These are phyloP conservation scores for Triplophysa siluroides DNA, from an alignment of 2,113 vertebrate genomes.

Conservation along the genomic window DNA sequence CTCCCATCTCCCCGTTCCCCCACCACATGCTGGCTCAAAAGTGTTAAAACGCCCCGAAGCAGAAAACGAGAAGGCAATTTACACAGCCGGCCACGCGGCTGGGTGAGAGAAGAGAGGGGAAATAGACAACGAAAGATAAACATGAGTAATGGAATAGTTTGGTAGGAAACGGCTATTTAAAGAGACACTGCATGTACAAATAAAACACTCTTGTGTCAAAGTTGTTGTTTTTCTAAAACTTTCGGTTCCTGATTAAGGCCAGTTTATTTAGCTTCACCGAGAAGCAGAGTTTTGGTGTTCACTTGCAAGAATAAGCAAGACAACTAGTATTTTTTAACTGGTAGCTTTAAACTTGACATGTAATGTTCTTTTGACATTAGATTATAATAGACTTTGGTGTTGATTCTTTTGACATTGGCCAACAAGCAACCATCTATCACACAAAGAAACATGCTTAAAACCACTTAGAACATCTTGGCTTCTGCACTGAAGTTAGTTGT, in stretches of 20 bases:
- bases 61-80: slow-evolving; percentile 75
- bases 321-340: too few species aligned
- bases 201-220: neutral
- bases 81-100: slow-evolving; percentile 38
- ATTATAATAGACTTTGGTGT: too few species aligned
- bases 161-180: neutral
- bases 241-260: neutral
- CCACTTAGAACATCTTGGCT: too few species aligned
- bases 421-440: too few species aligned
- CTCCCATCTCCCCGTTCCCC: slow-evolving; percentile 30
- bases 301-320: too few species aligned
- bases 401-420: too few species aligned
- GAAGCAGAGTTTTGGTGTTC: neutral
- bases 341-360: too few species aligned
- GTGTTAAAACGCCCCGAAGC: slow-evolving; percentile 74
- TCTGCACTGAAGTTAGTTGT: too few species aligned
- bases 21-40: slow-evolving; percentile 69
- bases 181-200: neutral
- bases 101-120: slow-evolving; percentile 51
- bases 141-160: slow-evolving; percentile 4
- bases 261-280: neutral
- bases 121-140: slow-evolving; percentile 12
- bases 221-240: neutral
- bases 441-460: too few species aligned
- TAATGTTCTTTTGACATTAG: neutral